Evolutionary conservation across 2,888 invertebrate genomes (phyloP), one percentile per base, ranked within the genome.

Genomic region (Acholoe squamosa): DNA sequence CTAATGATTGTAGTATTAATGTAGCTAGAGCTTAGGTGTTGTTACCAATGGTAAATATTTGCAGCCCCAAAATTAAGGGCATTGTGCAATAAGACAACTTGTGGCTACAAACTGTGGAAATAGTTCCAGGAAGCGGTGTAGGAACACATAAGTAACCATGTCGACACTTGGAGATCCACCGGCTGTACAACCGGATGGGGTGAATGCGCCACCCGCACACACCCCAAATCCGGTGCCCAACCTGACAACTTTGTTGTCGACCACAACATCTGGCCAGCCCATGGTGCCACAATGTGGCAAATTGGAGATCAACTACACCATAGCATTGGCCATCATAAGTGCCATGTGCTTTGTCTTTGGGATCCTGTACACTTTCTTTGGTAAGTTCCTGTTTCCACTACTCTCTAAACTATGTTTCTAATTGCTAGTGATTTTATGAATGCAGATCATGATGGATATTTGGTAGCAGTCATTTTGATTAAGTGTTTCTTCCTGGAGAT

Each of bases 291-390:
- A 33, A 12, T 90, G 90, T 51, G 43, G 67, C 71, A 84, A 67
- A 34, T 52, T 90, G 22, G 43, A 61, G 28, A 56, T 84, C n/a
- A 96, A 97, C 94, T 97, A 97, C 95, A 97, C 97, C 94, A 96
- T 97, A 84, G 96, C 97, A 84, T 96, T 97, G 43, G 97, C 97
- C 91, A 96, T 97, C 91, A 96, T 97, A 92, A 97, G 97, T 95
- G 97, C 97, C 92, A 97, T 97, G 96, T 97, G 97, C 95, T 97
- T 97, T 93, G 97, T 97, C 76, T 98, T 98, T 96, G 98, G 98
- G 91, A 97, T 98, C 93, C 97, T 98, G 91, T 98, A 98, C 95
- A 98, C 98, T 92, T 97, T 98, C 93, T 97, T 98, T 95, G 98
- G 98, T 98, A 96, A 97, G 97, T 96, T 19, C 1, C 19, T 61